Base-by-base conservation (phyloP, 2,797 vertebrate genomes). In the Hyperoplus immaculatus region DNA sequence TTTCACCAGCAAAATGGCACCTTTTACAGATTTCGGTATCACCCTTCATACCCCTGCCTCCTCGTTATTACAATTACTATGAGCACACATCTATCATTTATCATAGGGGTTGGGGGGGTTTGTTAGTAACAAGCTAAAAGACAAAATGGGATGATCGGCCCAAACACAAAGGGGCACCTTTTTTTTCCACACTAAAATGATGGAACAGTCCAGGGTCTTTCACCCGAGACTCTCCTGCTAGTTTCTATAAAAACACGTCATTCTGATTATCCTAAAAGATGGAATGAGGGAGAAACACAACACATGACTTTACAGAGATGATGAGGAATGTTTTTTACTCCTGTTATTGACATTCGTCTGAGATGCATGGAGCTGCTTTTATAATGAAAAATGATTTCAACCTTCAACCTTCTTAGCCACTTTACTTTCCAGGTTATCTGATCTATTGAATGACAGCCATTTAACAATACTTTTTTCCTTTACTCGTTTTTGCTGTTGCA, bases 11-110 rank as follows among this genome's bases (percentile, higher is more conserved):
- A 64, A 79, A 88, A 84, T 78, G 86, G 84, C 90, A 90, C 87
- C 75, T 80, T 56, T 75, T 60, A 56, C 67, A 74, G 36, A 64
- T 75, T 67, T 54, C 11, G 21, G 67, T 60, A 45, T 29, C 16
- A 14, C 71, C 49, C 42, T 63, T 85, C 84, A 88, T 87, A 92
- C 80, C 90, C 87, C 90, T 93, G 92, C 91, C 91, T 91, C 82
- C 86, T 88, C 76, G 18, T 63, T 89, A 65, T 79, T 67, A 88
- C 74, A 73, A 58, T 87, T 70, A 88, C 71, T 72, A 88, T 67
- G 75, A 89, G 78, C 77, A 88, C 79, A 79, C 81, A 36, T 87
- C 61, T 54, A 72, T 55, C 45, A 70, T 83, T 29, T 29, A 29
- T 29, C 29, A 29, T 29, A 29, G 29, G 60, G 51, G 66, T 73